Base-by-base conservation (phyloP, 2,888 invertebrate species). In the Plebejus melissa region DNA sequence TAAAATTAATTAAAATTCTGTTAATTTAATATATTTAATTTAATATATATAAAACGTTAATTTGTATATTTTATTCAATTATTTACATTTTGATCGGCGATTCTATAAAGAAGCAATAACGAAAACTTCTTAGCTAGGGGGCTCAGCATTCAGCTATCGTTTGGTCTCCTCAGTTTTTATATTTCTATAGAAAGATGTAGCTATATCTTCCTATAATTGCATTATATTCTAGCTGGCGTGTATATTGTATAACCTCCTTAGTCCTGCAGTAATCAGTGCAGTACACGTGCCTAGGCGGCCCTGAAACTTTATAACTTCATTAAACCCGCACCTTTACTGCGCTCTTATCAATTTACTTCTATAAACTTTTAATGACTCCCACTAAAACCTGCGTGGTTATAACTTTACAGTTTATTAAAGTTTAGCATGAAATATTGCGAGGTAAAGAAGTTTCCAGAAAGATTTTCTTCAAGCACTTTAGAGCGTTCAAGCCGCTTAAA, bases 261-360 rank as follows among this genome's bases (percentile, higher is more conserved):
- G 22, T 4, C 28, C 60, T 32, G 32, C 36, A 65, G 65, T 36
- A 65, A 65, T 65, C 32, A 65, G 65, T 65, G 65, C 32, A 65
- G 32, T 41, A 70, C 70, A 70, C 70, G 70, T 70, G 70, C 38
- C 22, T 22, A 22, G 11, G 9, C 69, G 69, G 16, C 69, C 69
- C 16, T 69, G 69, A 69, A 69, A 38, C 38, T 69, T n/a, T 38
- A 38, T n/a, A 69, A 70, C 70, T 41, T 41, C 70, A 22, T 70
- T 41, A 70, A 41, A 41, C 38, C 32, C 16, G 41, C n/a, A 70
- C 41, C 70, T 32, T 65, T 9, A 32, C 65, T 36, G 65, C 65
- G 65, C 65, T 65, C 13, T 65, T 65, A 65, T 65, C 65, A 65
- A 32, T 65, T 65, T 36, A 13, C 65, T 32, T 65, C 36, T 16